Evolutionary conservation across 2,797 vertebrate species (phyloP), one percentile per base, ranked within the genome.

Genomic region (Adrianichthys oophorus): DNA sequence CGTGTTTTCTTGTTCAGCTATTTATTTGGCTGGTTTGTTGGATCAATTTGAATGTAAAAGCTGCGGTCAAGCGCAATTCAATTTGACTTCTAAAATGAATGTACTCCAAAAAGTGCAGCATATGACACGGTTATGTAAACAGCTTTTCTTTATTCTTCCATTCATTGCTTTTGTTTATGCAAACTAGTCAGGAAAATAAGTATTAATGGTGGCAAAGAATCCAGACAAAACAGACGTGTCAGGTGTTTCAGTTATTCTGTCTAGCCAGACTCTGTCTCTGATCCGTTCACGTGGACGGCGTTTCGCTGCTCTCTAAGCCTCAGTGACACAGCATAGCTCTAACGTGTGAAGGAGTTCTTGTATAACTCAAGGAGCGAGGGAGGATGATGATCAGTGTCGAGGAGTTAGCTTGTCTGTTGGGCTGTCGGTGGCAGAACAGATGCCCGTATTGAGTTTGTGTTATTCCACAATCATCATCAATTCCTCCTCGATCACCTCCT

Each of bases 381-480:
- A 79, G 64, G 68, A 65, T 58, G 74, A 66, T 77, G 80, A 83
- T 81, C 75, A 69, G 78, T 52, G 78, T 80, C 74, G 72, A 84
- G 75, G 78, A 76, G 73, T 76, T 17, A 72, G 81, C 48, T 68
- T 45, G 67, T 66, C 63, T 54, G 70, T 68, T 57, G 56, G 68
- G 70, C 76, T 59, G 76, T 80, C 69, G 66, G 78, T 69, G 69
- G 74, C 84, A 68, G 78, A 89, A 77, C 90, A 91, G 90, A 91
- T 89, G 90, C 86, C 79, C 72, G 80, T 82, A 84, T 87, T 75
- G 73, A 79, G 88, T 88, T 84, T 74, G 84, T 79, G 87, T 85
- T 83, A 82, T 87, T 82, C 84, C 80, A 86, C 88, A 84, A 90
- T 87, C 84, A 87, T 90, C 87, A 90, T 92, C 90, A 83, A 86